Evolutionary conservation across 1,140 invertebrate species (phyloP).

Genomic region (Capitella teleta): DNA sequence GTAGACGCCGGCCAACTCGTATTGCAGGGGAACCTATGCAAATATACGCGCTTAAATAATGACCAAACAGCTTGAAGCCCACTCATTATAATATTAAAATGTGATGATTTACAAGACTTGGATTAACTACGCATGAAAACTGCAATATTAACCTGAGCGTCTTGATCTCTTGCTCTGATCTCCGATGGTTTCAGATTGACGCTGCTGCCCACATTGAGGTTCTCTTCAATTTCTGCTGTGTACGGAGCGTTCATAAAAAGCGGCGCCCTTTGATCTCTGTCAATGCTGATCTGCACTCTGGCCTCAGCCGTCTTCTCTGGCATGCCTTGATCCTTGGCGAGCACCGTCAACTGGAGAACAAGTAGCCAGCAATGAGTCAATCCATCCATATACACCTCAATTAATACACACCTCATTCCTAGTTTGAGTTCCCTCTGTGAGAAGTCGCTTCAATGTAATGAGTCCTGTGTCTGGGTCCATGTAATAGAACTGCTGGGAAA

Average conservation of each 20-base stretch:
- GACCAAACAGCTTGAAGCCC: no score
- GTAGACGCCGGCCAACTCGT: conserved; percentile 6
- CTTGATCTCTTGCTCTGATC: conserved; percentile 3
- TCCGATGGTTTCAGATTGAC: background rate
- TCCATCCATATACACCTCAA: background rate
- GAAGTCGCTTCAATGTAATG: conserved; percentile 7
- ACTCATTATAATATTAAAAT: background rate
- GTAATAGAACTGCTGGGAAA: conserved; percentile 4
- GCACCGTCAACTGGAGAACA: conserved; percentile 2
- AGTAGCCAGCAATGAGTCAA: background rate
- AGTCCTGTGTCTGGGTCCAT: conserved; percentile 6
- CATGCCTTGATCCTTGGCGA: conserved; percentile 21
- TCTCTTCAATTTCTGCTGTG: conserved; percentile 8
- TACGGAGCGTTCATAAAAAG: conserved; percentile 8
- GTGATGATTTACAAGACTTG: background rate
- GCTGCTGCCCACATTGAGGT: background rate
- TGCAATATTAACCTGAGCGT: background rate
- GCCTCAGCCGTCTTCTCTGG: conserved; percentile 25
- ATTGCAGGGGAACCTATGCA: conserved; percentile 3
- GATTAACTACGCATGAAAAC: background rate
- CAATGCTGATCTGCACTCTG: conserved; percentile 4
- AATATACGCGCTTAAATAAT: background rate
- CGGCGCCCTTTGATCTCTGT: conserved; percentile 7
- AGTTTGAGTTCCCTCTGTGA: conserved; percentile 4
- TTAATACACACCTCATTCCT: conserved; percentile 2